Evolutionary conservation across 1,140 invertebrate species (phyloP).

Genomic region (Heliconius eleuchia): DNA sequence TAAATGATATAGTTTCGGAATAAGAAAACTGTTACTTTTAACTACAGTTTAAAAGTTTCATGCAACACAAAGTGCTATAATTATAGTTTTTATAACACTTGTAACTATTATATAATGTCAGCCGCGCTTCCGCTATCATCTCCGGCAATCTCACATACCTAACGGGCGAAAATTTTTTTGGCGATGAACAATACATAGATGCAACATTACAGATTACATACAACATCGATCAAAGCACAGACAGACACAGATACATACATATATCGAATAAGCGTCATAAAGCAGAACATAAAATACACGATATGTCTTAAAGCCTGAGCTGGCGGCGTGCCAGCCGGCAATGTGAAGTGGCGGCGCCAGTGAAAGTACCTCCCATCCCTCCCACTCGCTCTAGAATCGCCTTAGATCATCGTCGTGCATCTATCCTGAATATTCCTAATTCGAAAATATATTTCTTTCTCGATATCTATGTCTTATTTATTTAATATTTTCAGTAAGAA

Average conservation of each 20-base stretch:
- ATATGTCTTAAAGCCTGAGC: constrained; percentile 35
- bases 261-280: constrained; percentile 38
- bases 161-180: background rate
- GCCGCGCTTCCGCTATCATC: no score
- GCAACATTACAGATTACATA: background rate
- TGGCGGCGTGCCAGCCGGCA: constrained; percentile 65
- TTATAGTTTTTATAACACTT: no score
- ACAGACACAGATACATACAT: constrained; percentile 37
- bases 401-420: constrained; percentile 8
- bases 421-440: background rate
- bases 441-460: background rate
- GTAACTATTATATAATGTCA: no score
- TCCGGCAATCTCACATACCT: no score
- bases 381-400: constrained; percentile 31
- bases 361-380: constrained; percentile 56
- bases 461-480: background rate
- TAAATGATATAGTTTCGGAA: no score
- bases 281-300: constrained; percentile 41
- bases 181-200: background rate
- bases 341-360: constrained; percentile 71
- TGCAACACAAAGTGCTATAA: no score
- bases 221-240: constrained; percentile 30
- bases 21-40: no score
- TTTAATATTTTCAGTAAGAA: background rate
- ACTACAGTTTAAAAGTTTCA: no score